Evolutionary conservation across 2,797 vertebrate genomes (phyloP).

Genomic region (Micrastur ruficollis): DNA sequence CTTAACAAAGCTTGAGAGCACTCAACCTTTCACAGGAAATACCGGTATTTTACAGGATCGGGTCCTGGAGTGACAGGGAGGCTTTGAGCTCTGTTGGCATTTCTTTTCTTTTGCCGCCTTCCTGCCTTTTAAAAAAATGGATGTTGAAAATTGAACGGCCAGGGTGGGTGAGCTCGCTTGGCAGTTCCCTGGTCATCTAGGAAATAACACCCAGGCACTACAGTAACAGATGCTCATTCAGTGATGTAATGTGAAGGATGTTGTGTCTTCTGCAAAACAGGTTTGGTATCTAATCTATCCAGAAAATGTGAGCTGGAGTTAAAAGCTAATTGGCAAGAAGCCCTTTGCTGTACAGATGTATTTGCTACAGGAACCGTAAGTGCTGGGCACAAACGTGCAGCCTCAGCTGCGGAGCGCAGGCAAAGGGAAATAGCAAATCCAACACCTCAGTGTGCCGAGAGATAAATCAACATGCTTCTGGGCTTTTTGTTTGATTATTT

Average conservation of each 20-base stretch:
- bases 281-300: slow-evolving; percentile 62
- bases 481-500: background rate
- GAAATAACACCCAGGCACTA: slow-evolving; percentile 70
- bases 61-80: slow-evolving; percentile 1
- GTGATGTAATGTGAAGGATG: slow-evolving; percentile 55
- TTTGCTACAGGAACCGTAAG: background rate
- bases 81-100: slow-evolving; percentile 17
- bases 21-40: slow-evolving; percentile 13
- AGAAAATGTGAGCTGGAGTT: slow-evolving; percentile 56
- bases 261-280: slow-evolving; percentile 37
- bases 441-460: background rate
- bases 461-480: background rate
- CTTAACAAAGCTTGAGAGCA: slow-evolving; percentile 20
- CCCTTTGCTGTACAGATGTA: slow-evolving; percentile 30
- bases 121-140: background rate
- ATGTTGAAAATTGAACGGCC: background rate
- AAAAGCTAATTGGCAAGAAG: slow-evolving; percentile 53
- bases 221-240: slow-evolving; percentile 75
- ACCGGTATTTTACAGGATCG: background rate
- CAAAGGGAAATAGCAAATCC: background rate
- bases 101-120: slow-evolving; percentile 6
- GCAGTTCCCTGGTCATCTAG: slow-evolving; percentile 69
- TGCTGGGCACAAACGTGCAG: background rate
- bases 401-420: background rate
- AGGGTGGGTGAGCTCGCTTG: background rate